phyloP scores from a whole-genome alignment of 2,888 invertebrate genomes.

The Ecliptopera silaceata region DNA sequence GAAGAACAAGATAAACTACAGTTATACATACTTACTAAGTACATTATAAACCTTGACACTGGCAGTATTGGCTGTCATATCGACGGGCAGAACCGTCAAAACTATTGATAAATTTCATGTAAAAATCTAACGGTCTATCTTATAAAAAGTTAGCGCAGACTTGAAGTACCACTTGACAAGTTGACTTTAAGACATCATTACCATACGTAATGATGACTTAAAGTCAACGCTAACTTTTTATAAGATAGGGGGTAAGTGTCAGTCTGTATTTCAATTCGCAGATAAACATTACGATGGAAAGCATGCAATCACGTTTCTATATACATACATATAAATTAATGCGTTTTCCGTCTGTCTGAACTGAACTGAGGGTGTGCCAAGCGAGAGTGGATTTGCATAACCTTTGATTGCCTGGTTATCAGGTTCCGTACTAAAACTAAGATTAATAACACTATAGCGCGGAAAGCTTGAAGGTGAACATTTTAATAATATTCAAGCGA shows the following conservation, averaged over 20 bases:
- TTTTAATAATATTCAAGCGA: background rate
- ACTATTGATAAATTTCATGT: too few relatives aligned
- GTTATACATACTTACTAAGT: too few relatives aligned
- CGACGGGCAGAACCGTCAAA: too few relatives aligned
- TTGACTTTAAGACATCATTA: too few relatives aligned
- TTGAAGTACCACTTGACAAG: too few relatives aligned
- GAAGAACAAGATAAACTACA: background rate
- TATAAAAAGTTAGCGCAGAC: too few relatives aligned
- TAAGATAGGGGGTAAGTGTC: too few relatives aligned
- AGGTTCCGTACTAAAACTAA: constrained; percentile 18
- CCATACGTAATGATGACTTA: too few relatives aligned
- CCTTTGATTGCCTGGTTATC: constrained; percentile 31
- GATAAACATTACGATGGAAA: constrained; percentile 28
- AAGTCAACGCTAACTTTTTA: too few relatives aligned
- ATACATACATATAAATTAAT: constrained; percentile 39
- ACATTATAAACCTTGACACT: too few relatives aligned
- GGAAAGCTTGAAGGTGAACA: background rate
- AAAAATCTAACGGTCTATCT: too few relatives aligned
- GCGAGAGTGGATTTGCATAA: constrained; percentile 36
- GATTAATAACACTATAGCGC: background rate
- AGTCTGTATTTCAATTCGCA: constrained; percentile 31
- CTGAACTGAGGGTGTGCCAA: constrained; percentile 32
- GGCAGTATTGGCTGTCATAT: too few relatives aligned
- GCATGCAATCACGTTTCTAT: constrained; percentile 32
- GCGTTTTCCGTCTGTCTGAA: constrained; percentile 25